Conservation (phyloP, 2,888 invertebrate species). For the Sialis lutaria region DNA sequence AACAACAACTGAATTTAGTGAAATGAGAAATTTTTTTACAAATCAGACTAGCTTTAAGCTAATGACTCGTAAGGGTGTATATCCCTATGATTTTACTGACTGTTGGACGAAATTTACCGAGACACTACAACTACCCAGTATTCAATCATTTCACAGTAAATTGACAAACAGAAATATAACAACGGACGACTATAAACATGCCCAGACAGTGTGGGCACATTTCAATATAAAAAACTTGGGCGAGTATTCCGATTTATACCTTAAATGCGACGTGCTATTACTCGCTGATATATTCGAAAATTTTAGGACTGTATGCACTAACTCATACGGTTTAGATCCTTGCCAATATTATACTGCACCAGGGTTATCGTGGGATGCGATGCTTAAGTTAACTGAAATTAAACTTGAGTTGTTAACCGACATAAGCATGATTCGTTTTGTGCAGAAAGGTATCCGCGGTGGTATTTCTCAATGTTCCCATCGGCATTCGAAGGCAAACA, state of each 20-base stretch:
- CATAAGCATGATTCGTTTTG: constrained; percentile 17
- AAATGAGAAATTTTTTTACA: constrained; percentile 5
- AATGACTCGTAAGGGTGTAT: constrained; percentile 15
- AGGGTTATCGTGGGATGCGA: constrained; percentile 18
- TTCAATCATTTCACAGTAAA: constrained; percentile 13
- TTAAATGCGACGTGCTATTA: constrained; percentile 20
- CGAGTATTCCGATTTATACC: constrained; percentile 19
- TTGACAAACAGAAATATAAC: constrained; percentile 11
- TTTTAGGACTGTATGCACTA: constrained; percentile 9
- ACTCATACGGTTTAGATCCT: constrained; percentile 13
- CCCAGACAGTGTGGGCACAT: constrained; percentile 16
- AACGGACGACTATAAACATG: constrained; percentile 17
- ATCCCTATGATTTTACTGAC: constrained; percentile 18
- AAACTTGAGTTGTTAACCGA: constrained; percentile 18
- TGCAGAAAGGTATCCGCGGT: constrained; percentile 16
- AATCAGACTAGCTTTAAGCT: constrained; percentile 8
- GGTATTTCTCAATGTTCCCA: constrained; percentile 16
- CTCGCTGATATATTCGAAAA: constrained; percentile 20
- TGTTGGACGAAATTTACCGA: constrained; percentile 12
- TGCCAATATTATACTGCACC: constrained; percentile 18
- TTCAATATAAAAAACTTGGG: constrained; percentile 16
- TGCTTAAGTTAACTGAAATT: constrained; percentile 17
- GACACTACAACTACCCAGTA: constrained; percentile 11
- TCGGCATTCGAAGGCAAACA: constrained; percentile 18
- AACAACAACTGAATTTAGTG: constrained; percentile 8